A percentile compares a stretch with the other conserved stretches of the same genome.
These are phyloP conservation scores for Tricholaema leucomelas DNA, from an alignment of 2,113 vertebrate genomes.

Conservation along the genomic window DNA sequence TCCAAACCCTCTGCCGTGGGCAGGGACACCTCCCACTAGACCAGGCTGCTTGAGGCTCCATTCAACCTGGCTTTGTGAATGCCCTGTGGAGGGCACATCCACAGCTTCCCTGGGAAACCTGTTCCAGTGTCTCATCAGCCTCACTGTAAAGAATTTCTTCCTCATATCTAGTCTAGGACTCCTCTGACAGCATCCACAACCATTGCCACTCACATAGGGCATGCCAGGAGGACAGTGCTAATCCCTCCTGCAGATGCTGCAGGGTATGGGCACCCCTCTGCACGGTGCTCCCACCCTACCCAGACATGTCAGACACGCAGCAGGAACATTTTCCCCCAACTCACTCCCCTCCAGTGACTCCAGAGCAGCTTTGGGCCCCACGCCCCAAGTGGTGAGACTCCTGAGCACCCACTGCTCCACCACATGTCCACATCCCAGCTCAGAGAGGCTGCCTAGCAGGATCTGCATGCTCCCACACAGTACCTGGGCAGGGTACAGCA, in stretches of 20 bases:
- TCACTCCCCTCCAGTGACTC: neutral
- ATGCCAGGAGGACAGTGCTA: accelerated
- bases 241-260: accelerated
- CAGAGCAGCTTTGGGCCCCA: neutral
- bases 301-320: neutral
- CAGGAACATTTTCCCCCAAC: accelerated
- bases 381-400: neutral
- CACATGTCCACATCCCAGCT: neutral
- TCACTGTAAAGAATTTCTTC: too few relatives aligned
- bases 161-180: too few relatives aligned
- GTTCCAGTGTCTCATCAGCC: too few relatives aligned
- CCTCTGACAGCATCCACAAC: too few relatives aligned
- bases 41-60: too few relatives aligned
- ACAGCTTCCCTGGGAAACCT: too few relatives aligned
- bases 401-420: accelerated
- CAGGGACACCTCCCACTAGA: too few relatives aligned
- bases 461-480: neutral
- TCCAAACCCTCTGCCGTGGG: too few relatives aligned
- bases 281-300: accelerated
- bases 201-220: accelerated
- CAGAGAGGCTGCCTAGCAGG: neutral
- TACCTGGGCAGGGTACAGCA: too few relatives aligned
- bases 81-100: too few relatives aligned
- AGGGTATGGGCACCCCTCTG: accelerated
- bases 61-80: too few relatives aligned